Evolutionary conservation across 2,888 invertebrate species (phyloP), one percentile per base, ranked within the genome.

Genomic region (Troides helena): DNA sequence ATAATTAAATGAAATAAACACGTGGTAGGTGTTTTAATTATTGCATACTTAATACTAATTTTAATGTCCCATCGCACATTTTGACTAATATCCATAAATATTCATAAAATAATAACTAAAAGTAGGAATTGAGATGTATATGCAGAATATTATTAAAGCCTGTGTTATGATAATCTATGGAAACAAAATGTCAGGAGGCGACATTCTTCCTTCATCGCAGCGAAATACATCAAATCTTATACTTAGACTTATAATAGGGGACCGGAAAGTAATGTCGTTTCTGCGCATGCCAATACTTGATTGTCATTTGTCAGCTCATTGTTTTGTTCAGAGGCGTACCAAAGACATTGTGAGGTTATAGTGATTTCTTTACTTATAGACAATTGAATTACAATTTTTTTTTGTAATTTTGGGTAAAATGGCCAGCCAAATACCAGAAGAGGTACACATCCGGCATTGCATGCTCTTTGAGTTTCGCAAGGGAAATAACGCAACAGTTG

Each of bases 41-140:
- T 56, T 36, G 18, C 57, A 23, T 50, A 65, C 14, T 46, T 46
- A 46, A 46, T 25, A 58, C 50, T 62, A 65, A 70, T 70, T 53
- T 59, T 66, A 69, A 50, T 53, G 36, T 65, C 57, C 23, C 57
- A 21, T 25, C 23, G 36, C 18, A 50, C 62, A 59, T 59, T 62
- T 66, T 66, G 65, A 69, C 65, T 69, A 65, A 66, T 62, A 30
- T 30, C 2, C 21, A 62, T 70, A 62, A 66, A 70, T 70, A 70
- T 70, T 70, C 65, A 70, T 70, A 36, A 62, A 58, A 57, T 30
- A 25, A 58, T 57, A 61, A 46, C 58, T 57, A 57, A 57, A 66
- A 62, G 43, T 4, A 12, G 61, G 65, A 56, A 65, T 66, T 62
- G 65, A 36, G 50, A 69, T 69, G 57, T 69, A 62, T 62, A 43